These are phyloP conservation scores for Plusia festucae DNA, from an alignment of 2,888 invertebrate genomes.

Conservation along the genomic window DNA sequence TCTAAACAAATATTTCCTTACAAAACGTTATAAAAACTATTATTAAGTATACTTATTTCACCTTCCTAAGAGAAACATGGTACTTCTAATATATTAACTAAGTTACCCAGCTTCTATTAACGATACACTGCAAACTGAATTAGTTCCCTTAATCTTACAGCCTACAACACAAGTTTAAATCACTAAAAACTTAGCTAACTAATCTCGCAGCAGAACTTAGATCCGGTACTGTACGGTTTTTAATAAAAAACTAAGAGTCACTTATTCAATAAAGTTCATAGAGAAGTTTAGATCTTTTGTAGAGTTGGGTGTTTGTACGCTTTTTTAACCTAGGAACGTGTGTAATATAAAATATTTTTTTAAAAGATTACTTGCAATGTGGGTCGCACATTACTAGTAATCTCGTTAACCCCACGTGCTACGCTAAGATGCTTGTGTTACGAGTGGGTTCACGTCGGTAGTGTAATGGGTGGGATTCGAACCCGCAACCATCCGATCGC, in stretches of 20 bases:
- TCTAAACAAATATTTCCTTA: no score
- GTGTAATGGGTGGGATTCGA: no score
- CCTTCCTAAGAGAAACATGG: neutral
- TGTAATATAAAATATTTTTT: no score
- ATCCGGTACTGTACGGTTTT: conserved; percentile 10
- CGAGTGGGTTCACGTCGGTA: no score
- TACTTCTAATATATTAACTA: neutral
- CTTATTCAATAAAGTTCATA: conserved; percentile 16
- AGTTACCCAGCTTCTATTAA: neutral
- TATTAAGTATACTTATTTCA: neutral
- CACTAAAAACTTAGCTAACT: conserved; percentile 49
- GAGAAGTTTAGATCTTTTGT: conserved; percentile 6
- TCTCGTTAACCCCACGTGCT: no score
- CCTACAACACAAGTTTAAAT: conserved; percentile 45
- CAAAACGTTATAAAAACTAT: no score
- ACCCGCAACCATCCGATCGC: no score
- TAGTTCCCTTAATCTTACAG: conserved; percentile 21
- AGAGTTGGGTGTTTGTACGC: neutral
- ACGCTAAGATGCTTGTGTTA: no score
- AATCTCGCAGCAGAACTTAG: conserved; percentile 40
- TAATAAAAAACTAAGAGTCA: conserved; percentile 40
- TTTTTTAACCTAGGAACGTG: no score
- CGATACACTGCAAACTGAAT: neutral
- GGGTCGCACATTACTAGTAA: no score
- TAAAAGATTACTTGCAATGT: no score